Conservation (phyloP, 2,797 vertebrate species). For the Molossus alvarezi region DNA sequence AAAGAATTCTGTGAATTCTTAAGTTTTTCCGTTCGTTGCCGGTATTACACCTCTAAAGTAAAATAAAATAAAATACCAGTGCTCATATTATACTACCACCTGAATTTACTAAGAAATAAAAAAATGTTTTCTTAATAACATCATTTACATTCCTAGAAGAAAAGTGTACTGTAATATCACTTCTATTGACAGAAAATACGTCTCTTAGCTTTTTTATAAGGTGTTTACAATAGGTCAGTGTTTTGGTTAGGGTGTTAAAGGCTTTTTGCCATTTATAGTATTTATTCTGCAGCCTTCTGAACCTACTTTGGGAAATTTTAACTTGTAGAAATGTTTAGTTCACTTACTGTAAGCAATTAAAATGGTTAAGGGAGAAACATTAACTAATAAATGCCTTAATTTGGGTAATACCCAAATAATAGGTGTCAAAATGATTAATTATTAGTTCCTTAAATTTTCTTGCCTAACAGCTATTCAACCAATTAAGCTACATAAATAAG, state of each 20-base stretch:
- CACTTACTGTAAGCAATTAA: slow-evolving; percentile 61
- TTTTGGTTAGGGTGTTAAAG: slow-evolving; percentile 69
- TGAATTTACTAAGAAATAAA: slow-evolving; percentile 71
- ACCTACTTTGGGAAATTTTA: slow-evolving; percentile 72
- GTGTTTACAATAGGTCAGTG: slow-evolving; percentile 64
- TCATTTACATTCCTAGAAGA: slow-evolving; percentile 56
- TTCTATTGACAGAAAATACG: slow-evolving; percentile 51
- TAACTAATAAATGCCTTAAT: slow-evolving; percentile 75
- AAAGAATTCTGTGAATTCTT: slow-evolving; percentile 39
- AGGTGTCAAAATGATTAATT: slow-evolving; percentile 68
- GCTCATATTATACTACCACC: background rate
- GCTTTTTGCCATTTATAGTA: slow-evolving; percentile 59
- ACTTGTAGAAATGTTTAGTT: slow-evolving; percentile 68
- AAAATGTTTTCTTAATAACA: slow-evolving; percentile 55
- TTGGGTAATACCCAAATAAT: slow-evolving; percentile 74
- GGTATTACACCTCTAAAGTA: slow-evolving; percentile 32
- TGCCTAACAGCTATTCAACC: slow-evolving; percentile 50
- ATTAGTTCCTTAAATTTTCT: slow-evolving; percentile 68
- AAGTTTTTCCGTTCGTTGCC: slow-evolving; percentile 36
- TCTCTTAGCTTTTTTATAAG: slow-evolving; percentile 64
- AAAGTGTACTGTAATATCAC: slow-evolving; percentile 54
- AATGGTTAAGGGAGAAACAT: slow-evolving; percentile 60
- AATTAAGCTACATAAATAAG: slow-evolving; percentile 58
- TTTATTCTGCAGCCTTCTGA: slow-evolving; percentile 72
- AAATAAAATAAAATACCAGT: slow-evolving; percentile 66